Percentiles rank a stretch among this genome's conserved stretches.
phyloP scores from a whole-genome alignment of 1,140 invertebrate genomes.

The Caenorhabditis brenneri region DNA sequence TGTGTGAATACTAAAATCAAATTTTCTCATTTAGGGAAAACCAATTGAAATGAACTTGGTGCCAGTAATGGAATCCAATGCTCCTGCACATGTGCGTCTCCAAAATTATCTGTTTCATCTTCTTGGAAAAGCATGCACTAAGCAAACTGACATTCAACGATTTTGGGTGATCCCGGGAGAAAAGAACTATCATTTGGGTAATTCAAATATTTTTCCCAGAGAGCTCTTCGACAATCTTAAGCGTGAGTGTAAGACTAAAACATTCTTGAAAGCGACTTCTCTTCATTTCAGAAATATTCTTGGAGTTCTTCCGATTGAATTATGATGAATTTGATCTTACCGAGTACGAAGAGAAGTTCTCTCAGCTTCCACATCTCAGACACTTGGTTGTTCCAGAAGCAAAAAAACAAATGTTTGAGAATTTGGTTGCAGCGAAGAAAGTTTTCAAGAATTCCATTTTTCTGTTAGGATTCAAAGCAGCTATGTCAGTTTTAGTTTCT shows the following conservation, averaged over 20 bases:
- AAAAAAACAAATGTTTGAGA: not conserved
- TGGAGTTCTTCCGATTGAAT: not conserved
- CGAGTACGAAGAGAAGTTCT: not conserved
- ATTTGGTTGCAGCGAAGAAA: not conserved
- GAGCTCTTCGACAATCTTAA: not conserved
- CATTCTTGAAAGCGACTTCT: not conserved
- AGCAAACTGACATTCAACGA: not conserved
- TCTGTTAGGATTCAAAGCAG: not conserved
- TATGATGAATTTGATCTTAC: not conserved
- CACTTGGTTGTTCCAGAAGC: not conserved
- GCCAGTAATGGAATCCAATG: not conserved
- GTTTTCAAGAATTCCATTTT: not conserved
- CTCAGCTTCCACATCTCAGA: not conserved
- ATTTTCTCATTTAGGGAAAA: not conserved
- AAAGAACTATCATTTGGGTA: not conserved
- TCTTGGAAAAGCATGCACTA: not conserved
- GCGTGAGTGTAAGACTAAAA: not conserved
- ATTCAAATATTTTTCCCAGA: not conserved
- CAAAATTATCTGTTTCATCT: not conserved
- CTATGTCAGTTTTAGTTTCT: not conserved
- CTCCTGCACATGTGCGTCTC: not conserved
- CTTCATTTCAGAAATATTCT: not conserved
- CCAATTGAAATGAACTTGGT: not conserved
- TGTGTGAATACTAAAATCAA: not conserved
- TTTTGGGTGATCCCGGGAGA: not conserved